A percentile compares a stretch with the other conserved stretches of the same genome.
phyloP scores from a whole-genome alignment of 2,113 vertebrate species.

The Otolemur garnettii region DNA sequence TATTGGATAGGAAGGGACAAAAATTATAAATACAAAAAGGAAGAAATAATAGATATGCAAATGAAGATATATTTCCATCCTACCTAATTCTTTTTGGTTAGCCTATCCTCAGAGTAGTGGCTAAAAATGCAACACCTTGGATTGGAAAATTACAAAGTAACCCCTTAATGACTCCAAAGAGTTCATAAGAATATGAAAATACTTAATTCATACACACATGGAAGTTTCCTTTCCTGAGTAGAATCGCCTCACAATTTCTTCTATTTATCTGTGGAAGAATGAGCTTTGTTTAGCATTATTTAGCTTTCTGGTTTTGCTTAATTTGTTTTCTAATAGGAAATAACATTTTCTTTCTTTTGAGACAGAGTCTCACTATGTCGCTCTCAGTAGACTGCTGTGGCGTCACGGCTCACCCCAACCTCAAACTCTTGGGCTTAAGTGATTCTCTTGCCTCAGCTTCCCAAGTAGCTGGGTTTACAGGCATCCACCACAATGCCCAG shows the following conservation, averaged over 20 bases:
- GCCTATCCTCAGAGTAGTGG: background rate
- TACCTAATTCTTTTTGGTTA: background rate
- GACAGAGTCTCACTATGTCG: no score
- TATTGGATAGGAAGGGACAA: background rate
- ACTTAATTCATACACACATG: background rate
- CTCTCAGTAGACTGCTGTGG: no score
- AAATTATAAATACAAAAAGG: background rate
- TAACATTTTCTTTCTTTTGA: no score
- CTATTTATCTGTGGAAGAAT: background rate
- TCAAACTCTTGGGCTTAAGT: no score
- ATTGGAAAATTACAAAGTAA: background rate
- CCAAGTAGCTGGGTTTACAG: no score
- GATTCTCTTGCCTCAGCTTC: no score
- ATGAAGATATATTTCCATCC: background rate
- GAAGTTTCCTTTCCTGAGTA: background rate
- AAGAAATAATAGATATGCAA: background rate
- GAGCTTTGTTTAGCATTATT: slow-evolving; percentile 15
- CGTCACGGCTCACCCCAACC: no score
- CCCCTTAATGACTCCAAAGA: background rate
- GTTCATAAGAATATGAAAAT: background rate
- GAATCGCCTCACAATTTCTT: no score
- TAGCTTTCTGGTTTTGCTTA: background rate
- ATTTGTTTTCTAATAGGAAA: slow-evolving; percentile 51
- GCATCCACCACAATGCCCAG: no score
- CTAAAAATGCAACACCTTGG: background rate